Base-by-base conservation (phyloP, 2,797 vertebrate genomes). In the Falco peregrinus region DNA sequence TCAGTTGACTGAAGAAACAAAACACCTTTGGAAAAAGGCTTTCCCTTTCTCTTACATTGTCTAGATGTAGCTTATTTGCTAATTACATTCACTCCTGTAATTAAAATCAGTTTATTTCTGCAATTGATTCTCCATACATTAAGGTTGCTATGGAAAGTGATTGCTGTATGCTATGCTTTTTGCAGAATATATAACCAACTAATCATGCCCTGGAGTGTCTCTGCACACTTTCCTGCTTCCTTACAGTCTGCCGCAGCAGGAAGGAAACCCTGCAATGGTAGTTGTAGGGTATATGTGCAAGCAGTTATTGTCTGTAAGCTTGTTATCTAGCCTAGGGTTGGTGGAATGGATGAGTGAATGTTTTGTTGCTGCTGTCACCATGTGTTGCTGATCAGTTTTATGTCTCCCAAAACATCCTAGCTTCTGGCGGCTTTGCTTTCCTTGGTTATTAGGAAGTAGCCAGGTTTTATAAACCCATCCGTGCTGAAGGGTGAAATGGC, bases 71-170 rank as follows among this genome's bases (percentile, higher is more conserved):
- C 39, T 64, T 68, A 50, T 39, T 80, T 86, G 45, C 39, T 83
- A 91, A 91, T 88, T 71, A n/a, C 22, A 35, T 84, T 87, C 70
- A 37, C 64, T 70, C 8, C 24, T 56, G 41, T 67, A 82, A 89
- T 80, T 87, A 89, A 93, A 96, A 89, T 39, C 13, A 51, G 18
- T 71, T 93, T 75, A 56, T 89, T 94, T 91, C 57, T 91, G 47
- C 43, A 71, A 7, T 12, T 54, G 45, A 45, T 68, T 84, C 25
- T 81, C n/a, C 41, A n/a, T 83, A 78, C 1, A 1, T 77, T 59
- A 35, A 92, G 54, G 67, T 79, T 93, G 69, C 68, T 51, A 25
- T 64, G 71, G 47, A 69, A 84, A 48, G 45, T 33, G 60, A 22
- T 67, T 70, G 29, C 75, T 88, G 25, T 41, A 2, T 86, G 14